phyloP scores from a whole-genome alignment of 2,113 vertebrate genomes.

The Campylorhamphus procurvoides region DNA sequence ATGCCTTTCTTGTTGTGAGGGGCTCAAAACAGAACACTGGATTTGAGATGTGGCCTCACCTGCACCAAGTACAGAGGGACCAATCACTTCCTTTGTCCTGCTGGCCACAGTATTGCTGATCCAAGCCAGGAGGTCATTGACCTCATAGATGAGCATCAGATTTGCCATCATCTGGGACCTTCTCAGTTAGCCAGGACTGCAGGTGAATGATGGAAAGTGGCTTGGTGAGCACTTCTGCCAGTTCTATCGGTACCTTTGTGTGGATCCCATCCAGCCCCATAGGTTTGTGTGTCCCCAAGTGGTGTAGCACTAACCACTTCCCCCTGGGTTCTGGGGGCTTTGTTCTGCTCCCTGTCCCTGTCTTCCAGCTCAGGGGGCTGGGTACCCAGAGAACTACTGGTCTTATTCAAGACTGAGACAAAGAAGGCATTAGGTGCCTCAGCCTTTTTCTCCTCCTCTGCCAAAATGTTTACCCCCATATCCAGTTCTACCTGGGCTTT shows the following conservation, averaged over 20 bases:
- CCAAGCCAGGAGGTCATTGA: background rate
- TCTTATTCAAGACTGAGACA: background rate
- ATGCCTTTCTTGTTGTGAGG: background rate
- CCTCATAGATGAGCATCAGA: too few relatives aligned
- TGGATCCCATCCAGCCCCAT: background rate
- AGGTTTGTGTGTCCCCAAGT: background rate
- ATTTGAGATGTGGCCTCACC: background rate
- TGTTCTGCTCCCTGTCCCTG: too few relatives aligned
- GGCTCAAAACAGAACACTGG: background rate
- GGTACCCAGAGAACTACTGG: background rate
- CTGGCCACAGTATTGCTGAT: background rate
- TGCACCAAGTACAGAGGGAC: background rate
- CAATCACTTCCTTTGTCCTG: background rate
- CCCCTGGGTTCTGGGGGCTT: background rate
- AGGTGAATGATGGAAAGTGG: background rate
- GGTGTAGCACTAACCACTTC: background rate
- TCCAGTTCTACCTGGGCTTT: background rate
- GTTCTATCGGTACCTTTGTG: background rate
- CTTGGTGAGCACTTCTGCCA: background rate
- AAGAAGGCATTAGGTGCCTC: background rate
- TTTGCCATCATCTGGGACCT: background rate
- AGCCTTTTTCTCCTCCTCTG: background rate
- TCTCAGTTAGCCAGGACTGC: background rate
- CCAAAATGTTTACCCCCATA: fast-evolving
- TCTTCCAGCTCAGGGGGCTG: background rate